Evolutionary conservation across 2,888 invertebrate species (phyloP).

Genomic region (Plebejus argus): DNA sequence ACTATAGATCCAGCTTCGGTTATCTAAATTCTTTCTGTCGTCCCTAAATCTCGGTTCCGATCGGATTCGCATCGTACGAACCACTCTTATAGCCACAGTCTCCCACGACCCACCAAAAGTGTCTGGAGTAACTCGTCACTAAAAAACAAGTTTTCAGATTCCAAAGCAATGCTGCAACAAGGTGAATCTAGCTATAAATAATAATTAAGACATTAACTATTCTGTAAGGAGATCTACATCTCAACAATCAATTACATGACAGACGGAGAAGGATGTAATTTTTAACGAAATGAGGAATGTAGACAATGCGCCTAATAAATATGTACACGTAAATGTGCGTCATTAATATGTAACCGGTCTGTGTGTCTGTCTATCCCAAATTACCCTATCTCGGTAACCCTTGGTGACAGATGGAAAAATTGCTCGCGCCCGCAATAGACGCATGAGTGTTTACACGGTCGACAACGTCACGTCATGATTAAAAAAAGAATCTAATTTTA

Average conservation of each 20-base stretch:
- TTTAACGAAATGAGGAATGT: neutral
- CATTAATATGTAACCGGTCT: constrained; percentile 29
- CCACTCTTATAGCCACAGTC: no score
- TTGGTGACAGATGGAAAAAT: constrained; percentile 61
- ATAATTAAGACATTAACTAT: neutral
- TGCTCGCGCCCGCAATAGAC: constrained; percentile 44
- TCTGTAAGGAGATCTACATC: neutral
- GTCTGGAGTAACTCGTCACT: no score
- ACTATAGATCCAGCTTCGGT: no score
- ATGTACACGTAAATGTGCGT: constrained; percentile 16
- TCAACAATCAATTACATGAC: neutral
- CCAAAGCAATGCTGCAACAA: no score
- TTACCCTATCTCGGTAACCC: constrained; percentile 47
- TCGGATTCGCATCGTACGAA: no score
- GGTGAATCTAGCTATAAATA: no score
- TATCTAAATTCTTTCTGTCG: no score
- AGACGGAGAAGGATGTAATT: neutral
- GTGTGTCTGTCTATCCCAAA: constrained; percentile 43
- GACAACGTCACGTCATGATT: neutral
- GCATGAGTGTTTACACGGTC: constrained; percentile 43
- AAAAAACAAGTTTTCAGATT: no score
- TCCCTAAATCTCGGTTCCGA: no score
- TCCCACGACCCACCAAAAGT: no score
- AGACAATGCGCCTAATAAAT: constrained; percentile 1
- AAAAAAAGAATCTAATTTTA: neutral